phyloP scores from a whole-genome alignment of 1,140 invertebrate species.

The Drosophila lacteicornis region DNA sequence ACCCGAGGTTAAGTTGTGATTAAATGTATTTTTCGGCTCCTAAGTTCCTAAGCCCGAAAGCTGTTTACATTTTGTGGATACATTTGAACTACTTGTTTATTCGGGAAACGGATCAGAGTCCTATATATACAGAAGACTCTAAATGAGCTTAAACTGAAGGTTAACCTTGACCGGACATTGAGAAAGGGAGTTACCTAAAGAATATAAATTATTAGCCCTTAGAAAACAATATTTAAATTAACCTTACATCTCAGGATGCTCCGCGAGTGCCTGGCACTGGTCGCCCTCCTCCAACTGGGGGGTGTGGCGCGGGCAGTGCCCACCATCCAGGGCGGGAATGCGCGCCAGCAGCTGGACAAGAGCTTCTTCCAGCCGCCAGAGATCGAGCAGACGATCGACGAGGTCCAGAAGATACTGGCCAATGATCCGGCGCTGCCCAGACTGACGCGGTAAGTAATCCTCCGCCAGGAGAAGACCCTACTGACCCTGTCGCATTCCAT shows the following conservation, averaged over 20 bases:
- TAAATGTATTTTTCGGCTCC: no score
- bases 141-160: no score
- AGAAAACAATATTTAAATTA: neutral
- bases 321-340: constrained; percentile 54
- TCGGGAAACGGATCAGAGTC: no score
- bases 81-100: no score
- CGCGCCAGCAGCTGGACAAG: constrained; percentile 73
- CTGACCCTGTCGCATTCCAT: neutral
- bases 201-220: no score
- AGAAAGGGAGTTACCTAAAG: no score
- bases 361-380: constrained; percentile 74
- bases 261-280: constrained; percentile 34
- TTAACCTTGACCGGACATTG: no score
- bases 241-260: constrained; percentile 14
- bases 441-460: constrained; percentile 79
- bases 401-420: constrained; percentile 86
- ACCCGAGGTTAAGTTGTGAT: no score
- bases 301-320: constrained; percentile 45
- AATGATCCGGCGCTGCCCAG: constrained; percentile 86
- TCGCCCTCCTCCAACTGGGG: constrained; percentile 24
- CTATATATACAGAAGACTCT: no score
- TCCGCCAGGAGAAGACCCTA: no score
- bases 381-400: constrained; percentile 86
- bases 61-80: no score
- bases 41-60: no score